These are phyloP conservation scores for Drosophila ustulata DNA, from an alignment of 2,888 invertebrate genomes.

Conservation along the genomic window DNA sequence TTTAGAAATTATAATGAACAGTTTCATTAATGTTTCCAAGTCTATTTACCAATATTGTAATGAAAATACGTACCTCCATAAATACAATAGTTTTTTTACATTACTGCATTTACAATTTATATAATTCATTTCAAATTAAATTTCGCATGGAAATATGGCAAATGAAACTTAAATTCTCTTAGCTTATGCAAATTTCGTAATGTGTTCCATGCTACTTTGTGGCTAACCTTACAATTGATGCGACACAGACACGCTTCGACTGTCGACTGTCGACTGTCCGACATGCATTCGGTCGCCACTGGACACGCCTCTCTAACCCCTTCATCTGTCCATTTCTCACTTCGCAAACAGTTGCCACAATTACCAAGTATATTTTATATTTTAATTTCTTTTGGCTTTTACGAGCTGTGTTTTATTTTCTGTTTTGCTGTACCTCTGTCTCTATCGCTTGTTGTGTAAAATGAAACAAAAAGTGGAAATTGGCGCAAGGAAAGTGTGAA, in stretches of 20 bases:
- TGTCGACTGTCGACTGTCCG: conserved; percentile 12
- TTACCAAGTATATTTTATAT: conserved; percentile 46
- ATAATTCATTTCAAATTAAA: too few species aligned
- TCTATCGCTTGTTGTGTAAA: conserved; percentile 26
- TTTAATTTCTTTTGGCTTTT: conserved; percentile 64
- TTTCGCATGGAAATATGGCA: background rate
- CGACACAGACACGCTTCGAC: conserved; percentile 24
- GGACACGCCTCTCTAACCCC: conserved; percentile 40
- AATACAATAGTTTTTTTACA: too few species aligned
- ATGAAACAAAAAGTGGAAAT: conserved; percentile 73
- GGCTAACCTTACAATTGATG: conserved; percentile 34
- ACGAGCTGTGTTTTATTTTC: conserved; percentile 33
- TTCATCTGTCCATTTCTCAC: conserved; percentile 6
- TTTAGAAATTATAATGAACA: too few species aligned
- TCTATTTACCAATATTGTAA: too few species aligned
- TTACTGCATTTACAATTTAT: too few species aligned
- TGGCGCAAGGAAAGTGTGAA: conserved; percentile 80
- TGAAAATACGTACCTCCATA: too few species aligned
- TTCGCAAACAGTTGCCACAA: conserved; percentile 43
- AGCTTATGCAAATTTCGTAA: background rate
- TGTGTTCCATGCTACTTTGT: conserved; percentile 36
- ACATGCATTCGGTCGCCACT: conserved; percentile 6
- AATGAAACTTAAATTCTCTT: background rate
- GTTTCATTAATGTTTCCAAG: too few species aligned
- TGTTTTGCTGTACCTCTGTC: conserved; percentile 7